Conservation (phyloP, 1,140 invertebrate genomes). For the Meloidogyne chitwoodi region DNA sequence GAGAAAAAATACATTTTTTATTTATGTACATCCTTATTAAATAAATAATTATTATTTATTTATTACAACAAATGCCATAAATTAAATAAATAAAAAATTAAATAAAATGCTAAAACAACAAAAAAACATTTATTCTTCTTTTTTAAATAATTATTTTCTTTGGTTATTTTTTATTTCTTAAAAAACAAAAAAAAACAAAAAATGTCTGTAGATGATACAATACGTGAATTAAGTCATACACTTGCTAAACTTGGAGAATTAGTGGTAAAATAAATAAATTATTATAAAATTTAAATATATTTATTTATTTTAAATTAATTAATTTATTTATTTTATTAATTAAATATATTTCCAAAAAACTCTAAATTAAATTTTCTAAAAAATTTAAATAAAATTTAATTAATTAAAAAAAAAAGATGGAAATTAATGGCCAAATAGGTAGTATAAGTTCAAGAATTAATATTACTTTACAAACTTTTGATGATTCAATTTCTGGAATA, state of each 20-base stretch:
- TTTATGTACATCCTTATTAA: too few species aligned
- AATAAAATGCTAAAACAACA: not conserved
- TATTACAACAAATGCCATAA: not conserved
- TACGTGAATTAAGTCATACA: constrained; percentile 48
- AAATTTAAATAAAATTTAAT: too few species aligned
- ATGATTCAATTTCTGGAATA: constrained; percentile 43
- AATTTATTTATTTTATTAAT: too few species aligned
- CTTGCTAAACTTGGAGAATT: constrained; percentile 44
- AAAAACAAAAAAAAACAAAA: constrained; percentile 8
- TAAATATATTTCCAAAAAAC: too few species aligned
- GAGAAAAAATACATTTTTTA: too few species aligned
- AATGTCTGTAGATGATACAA: constrained; percentile 56
- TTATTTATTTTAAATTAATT: too few species aligned
- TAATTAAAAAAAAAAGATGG: constrained; percentile 21
- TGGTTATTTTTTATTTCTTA: not conserved
- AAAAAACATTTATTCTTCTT: not conserved
- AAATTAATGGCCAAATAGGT: constrained; percentile 50
- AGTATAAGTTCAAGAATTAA: constrained; percentile 52
- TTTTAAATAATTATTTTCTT: not conserved
- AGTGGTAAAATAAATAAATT: constrained; percentile 34
- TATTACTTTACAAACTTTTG: constrained; percentile 51
- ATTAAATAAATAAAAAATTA: not conserved
- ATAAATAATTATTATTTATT: not conserved
- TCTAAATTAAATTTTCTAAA: too few species aligned
- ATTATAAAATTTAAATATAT: not conserved